Evolutionary conservation across 2,113 vertebrate genomes (phyloP).

Genomic region (Camelus bactrianus): DNA sequence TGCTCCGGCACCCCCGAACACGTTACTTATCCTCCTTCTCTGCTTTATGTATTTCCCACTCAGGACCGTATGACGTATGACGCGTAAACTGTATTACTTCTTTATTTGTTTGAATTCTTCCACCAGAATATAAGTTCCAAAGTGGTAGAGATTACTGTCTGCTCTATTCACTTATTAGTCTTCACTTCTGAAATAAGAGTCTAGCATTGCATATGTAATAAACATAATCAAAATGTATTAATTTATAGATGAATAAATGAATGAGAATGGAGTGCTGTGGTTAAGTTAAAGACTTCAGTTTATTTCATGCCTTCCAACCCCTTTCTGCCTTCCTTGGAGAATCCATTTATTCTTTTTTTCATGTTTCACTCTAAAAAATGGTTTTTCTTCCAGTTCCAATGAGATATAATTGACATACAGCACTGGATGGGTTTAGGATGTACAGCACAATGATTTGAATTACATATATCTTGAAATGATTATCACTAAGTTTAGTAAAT

Average conservation of each 20-base stretch:
- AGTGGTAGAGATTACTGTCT: background rate
- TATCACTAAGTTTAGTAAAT: too few relatives aligned
- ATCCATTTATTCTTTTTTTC: background rate
- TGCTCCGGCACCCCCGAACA: rapidly evolving
- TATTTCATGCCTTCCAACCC: background rate
- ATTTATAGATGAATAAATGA: background rate
- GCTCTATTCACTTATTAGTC: background rate
- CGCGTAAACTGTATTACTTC: background rate
- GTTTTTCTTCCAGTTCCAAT: background rate
- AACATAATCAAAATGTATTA: background rate
- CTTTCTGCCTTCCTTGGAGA: background rate
- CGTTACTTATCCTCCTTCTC: background rate
- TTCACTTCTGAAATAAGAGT: background rate
- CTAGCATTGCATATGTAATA: background rate
- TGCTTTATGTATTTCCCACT: background rate
- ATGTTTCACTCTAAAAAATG: background rate
- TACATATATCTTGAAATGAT: too few relatives aligned
- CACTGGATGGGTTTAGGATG: background rate
- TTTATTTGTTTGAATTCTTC: background rate
- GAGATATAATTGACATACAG: background rate
- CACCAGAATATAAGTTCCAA: background rate
- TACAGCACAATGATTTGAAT: background rate
- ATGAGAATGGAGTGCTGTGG: background rate
- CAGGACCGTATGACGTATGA: background rate
- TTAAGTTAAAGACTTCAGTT: background rate